Percentiles rank a stretch among this genome's conserved stretches.
These are phyloP conservation scores for Argentina silus DNA, from an alignment of 2,797 vertebrate genomes.

Conservation along the genomic window DNA sequence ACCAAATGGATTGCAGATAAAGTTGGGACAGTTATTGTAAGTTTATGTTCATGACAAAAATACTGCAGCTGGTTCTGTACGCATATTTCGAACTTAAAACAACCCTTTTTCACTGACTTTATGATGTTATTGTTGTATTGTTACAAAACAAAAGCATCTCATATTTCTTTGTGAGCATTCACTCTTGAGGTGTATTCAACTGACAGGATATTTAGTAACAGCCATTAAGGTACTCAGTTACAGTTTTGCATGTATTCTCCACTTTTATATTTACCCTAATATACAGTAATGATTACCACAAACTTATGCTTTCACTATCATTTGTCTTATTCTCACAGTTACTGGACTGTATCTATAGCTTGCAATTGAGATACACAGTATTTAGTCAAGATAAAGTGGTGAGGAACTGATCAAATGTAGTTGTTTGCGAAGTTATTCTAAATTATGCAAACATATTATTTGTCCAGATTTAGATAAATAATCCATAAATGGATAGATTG, in stretches of 20 bases:
- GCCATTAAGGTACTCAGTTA: conserved; percentile 4
- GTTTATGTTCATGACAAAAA: conserved; percentile 28
- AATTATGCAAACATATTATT: background rate
- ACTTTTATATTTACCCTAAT: background rate
- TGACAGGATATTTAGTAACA: conserved; percentile 13
- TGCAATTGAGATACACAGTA: too few species aligned
- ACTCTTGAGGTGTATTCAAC: background rate
- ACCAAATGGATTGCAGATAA: conserved; percentile 27
- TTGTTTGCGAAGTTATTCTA: background rate
- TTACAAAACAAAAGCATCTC: conserved; percentile 6
- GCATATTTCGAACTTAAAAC: conserved; percentile 55
- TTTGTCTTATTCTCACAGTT: background rate
- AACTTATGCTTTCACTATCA: conserved; percentile 1
- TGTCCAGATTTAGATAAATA: background rate
- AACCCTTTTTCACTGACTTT: conserved; percentile 23
- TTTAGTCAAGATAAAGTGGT: background rate
- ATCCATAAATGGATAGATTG: background rate
- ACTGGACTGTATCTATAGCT: too few species aligned
- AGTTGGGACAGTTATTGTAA: conserved; percentile 24
- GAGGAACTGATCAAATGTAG: background rate
- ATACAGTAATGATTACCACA: background rate
- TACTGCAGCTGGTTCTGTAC: conserved; percentile 75
- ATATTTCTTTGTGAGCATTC: conserved; percentile 9
- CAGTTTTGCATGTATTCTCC: background rate
- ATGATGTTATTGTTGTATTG: conserved; percentile 30